Percentiles rank a stretch among this genome's conserved stretches.
Conservation (phyloP, 2,888 invertebrate species). For the Agapostemon virescens region DNA sequence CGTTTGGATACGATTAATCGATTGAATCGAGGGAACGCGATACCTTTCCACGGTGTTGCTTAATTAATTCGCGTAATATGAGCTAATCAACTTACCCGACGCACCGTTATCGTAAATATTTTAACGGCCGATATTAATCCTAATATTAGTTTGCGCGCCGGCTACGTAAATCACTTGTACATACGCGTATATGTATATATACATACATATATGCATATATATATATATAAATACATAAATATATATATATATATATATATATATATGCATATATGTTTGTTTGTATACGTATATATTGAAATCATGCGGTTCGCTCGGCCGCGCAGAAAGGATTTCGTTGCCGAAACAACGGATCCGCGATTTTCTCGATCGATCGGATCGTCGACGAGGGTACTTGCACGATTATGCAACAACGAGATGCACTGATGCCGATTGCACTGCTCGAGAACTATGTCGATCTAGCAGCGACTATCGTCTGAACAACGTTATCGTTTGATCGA, state of each 20-base stretch:
- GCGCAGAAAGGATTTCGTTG: conserved; percentile 10
- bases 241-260: not conserved
- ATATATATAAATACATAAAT: not conserved
- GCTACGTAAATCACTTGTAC: conserved; percentile 43
- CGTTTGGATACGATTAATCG: not conserved
- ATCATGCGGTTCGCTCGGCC: conserved; percentile 35
- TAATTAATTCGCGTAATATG: conserved; percentile 60
- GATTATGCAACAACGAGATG: conserved; percentile 9
- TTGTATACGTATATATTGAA: conserved; percentile 14
- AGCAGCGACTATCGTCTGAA: not conserved
- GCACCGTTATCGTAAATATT: conserved; percentile 57
- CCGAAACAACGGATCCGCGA: not conserved
- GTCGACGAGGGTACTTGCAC: not conserved
- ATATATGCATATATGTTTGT: not conserved
- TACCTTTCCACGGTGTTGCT: conserved; percentile 40
- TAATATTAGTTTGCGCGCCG: conserved; percentile 48
- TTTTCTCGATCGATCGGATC: not conserved
- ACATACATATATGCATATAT: not conserved
- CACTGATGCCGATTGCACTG: not conserved
- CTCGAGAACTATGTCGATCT: not conserved
- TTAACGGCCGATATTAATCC: conserved; percentile 59
- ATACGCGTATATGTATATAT: not conserved
- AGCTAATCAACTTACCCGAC: conserved; percentile 53
- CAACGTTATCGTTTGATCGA: not conserved
- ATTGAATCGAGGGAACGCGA: conserved; percentile 8